These are phyloP conservation scores for Chloroclysta siterata DNA, from an alignment of 2,888 invertebrate species.

Conservation along the genomic window DNA sequence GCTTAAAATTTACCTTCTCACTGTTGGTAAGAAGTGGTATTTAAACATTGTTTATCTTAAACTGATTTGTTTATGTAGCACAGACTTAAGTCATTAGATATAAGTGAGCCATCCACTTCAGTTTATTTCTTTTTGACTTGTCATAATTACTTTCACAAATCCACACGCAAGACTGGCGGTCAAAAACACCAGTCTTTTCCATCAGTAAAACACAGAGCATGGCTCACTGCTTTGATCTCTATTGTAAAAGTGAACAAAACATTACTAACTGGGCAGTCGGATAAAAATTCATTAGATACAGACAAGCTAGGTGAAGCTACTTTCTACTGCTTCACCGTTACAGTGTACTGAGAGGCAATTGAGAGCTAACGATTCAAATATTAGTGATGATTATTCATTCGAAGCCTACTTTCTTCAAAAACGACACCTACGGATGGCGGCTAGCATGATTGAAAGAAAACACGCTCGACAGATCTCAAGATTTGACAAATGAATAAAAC, in stretches of 20 bases:
- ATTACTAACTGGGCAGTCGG: neutral
- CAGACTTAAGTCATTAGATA: no score
- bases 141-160: no score
- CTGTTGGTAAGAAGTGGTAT: no score
- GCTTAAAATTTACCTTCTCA: no score
- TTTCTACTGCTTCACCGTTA: slow-evolving; percentile 2
- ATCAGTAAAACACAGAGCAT: no score
- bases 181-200: no score
- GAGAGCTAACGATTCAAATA: slow-evolving; percentile 2
- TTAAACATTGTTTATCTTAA: no score
- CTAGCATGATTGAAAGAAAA: neutral
- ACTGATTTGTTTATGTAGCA: no score
- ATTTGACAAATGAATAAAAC: neutral
- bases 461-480: neutral
- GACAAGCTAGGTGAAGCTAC: neutral
- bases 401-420: slow-evolving; percentile 7
- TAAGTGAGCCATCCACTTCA: no score
- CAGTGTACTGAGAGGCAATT: slow-evolving; percentile 6
- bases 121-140: no score
- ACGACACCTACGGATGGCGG: neutral
- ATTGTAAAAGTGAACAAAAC: neutral
- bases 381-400: slow-evolving; percentile 2
- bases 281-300: neutral
- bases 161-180: no score
- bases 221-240: neutral